phyloP scores from a whole-genome alignment of 2,113 vertebrate genomes.

The Lasiurus borealis region DNA sequence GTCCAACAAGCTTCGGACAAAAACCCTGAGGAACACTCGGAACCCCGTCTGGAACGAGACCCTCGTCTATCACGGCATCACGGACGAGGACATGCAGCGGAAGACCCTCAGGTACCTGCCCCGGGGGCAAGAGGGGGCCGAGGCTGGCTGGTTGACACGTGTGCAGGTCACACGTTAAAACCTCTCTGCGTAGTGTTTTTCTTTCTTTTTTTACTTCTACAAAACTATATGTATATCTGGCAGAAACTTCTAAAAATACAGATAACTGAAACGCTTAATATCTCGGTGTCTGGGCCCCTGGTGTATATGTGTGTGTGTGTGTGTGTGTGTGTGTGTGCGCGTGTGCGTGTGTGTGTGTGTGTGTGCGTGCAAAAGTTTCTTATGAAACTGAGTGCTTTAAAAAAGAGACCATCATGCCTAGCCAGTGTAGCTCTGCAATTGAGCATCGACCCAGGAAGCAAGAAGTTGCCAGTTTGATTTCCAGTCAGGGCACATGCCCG shows the following conservation, averaged over 20 bases:
- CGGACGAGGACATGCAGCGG: slow-evolving; percentile 97
- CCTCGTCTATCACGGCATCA: slow-evolving; percentile 96
- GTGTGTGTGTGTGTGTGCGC: fast-evolving
- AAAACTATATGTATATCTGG: neutral
- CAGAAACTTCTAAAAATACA: neutral
- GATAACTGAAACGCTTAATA: neutral
- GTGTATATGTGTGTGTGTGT: no score
- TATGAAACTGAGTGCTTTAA: neutral
- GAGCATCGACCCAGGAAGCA: no score
- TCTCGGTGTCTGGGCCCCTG: neutral
- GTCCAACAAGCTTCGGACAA: slow-evolving; percentile 97
- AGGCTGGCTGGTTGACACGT: fast-evolving
- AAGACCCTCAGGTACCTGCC: slow-evolving; percentile 93
- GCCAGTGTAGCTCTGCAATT: no score
- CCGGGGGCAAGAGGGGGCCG: fast-evolving
- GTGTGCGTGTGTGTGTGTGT: fast-evolving
- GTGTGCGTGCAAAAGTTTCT: fast-evolving
- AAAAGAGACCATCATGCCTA: neutral
- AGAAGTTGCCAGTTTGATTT: no score
- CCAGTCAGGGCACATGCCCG: no score
- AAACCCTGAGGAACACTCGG: slow-evolving; percentile 96
- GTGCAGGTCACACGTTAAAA: fast-evolving
- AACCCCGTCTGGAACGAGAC: slow-evolving; percentile 97
- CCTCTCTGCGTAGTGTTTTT: neutral
- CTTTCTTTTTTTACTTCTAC: neutral